phyloP scores from a whole-genome alignment of 2,888 invertebrate species.

The Sinodicranocentrus sp. region DNA sequence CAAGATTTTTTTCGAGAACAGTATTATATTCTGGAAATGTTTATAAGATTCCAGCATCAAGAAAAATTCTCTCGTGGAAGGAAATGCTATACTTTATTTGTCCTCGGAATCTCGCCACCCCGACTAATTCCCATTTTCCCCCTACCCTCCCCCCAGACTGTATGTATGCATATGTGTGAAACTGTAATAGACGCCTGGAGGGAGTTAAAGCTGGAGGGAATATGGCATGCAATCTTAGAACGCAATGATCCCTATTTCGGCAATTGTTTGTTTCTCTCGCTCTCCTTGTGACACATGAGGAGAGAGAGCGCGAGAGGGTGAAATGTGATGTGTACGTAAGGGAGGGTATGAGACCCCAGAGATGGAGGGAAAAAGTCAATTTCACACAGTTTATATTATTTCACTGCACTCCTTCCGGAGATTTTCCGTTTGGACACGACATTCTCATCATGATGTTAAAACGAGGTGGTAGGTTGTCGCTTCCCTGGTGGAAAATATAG shows the following conservation, averaged over 20 bases:
- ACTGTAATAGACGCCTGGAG: background rate
- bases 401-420: conserved; percentile 30
- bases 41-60: too few relatives aligned
- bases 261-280: conserved; percentile 1
- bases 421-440: conserved; percentile 34
- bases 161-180: conserved; percentile 6
- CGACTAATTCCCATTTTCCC: background rate
- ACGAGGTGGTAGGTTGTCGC: background rate
- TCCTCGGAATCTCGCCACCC: background rate
- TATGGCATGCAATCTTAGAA: background rate
- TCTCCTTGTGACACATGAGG: background rate
- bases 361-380: conserved; percentile 59
- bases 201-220: background rate
- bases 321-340: background rate
- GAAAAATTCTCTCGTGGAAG: background rate
- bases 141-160: background rate
- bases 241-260: conserved; percentile 7
- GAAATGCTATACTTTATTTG: conserved; percentile 19
- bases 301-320: conserved; percentile 17
- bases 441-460: conserved; percentile 8
- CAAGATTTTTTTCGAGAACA: too few relatives aligned
- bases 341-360: conserved; percentile 31
- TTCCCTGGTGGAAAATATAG: background rate
- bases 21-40: too few relatives aligned
- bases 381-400: conserved; percentile 48